Base-by-base conservation (phyloP, 1,140 invertebrate genomes). In the Frieseomelitta varia region DNA sequence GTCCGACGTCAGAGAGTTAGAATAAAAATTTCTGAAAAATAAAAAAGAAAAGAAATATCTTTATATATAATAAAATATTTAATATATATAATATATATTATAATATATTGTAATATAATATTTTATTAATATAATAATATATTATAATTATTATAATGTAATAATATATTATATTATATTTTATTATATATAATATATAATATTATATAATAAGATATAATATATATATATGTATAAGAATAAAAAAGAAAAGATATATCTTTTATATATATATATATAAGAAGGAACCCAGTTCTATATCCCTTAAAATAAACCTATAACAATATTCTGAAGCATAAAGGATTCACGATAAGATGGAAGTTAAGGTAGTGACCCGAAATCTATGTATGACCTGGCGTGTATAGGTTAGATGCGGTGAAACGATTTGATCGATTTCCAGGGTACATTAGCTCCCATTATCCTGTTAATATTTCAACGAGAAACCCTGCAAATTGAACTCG, bases 331-430 rank as follows among this genome's bases (percentile, higher is more conserved):
- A 53, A n/a, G 69, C 34, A 72, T 51, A 51, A 51, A 72, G 71
- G 39, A 72, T 24, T 72, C 39, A 53, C 15, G 47, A 72, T 47
- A n/a, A n/a, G 15, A 53, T 27, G 71, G 30, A 68, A 24, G 30
- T 68, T 55, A 55, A 55, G 17, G 47, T 73, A 55, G 71, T 73
- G 71, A 73, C 51, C 51, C n/a, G 71, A 73, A 73, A 73, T 51
- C 51, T 61, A 61, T 61, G 58, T 73, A 21, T 55, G 71, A 55
- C 71, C 71, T 27, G 71, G 17, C 17, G 34, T 14, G 67, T 39
- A 68, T 39, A 39, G 19, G 67, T 68, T 67, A 27, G 39, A 56
- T 27, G 27, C 53, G 21, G 51, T 30, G 53, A 74, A 74, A 56
- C 53, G 53, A 74, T 74, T 55, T 12, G 72, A 74, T 74, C 51